phyloP scores from a whole-genome alignment of 2,113 vertebrate species.

The Glaucomys volans region DNA sequence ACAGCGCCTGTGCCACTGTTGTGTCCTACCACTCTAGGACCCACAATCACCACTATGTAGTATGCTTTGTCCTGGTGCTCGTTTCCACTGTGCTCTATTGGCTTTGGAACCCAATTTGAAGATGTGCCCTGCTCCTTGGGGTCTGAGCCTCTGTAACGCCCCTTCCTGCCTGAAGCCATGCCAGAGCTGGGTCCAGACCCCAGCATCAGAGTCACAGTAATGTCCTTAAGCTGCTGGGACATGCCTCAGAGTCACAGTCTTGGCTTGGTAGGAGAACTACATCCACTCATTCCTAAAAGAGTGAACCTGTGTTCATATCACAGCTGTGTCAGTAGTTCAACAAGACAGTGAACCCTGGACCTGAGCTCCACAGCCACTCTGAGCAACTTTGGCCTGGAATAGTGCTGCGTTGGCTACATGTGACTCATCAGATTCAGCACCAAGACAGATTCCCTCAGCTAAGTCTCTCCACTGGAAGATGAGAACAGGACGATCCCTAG shows the following conservation, averaged over 20 bases:
- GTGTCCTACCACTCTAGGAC: background rate
- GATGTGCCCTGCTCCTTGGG: background rate
- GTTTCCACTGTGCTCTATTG: background rate
- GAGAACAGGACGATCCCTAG: background rate
- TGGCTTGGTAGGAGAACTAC: background rate
- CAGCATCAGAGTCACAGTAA: background rate
- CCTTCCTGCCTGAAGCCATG: background rate
- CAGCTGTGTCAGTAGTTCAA: background rate
- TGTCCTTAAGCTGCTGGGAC: too few relatives aligned
- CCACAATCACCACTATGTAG: background rate
- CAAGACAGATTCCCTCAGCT: background rate
- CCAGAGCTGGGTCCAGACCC: background rate
- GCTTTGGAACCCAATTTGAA: background rate
- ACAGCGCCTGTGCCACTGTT: background rate
- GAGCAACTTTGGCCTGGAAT: too few relatives aligned
- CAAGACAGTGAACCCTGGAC: background rate
- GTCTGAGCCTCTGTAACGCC: background rate
- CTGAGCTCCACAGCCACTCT: too few relatives aligned
- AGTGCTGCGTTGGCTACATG: too few relatives aligned
- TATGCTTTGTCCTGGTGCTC: background rate
- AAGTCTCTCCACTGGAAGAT: background rate
- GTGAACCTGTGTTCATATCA: background rate
- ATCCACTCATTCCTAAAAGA: background rate
- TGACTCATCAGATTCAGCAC: background rate
- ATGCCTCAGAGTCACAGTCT: background rate